These are phyloP conservation scores for Sphaeridia pumilis DNA, from an alignment of 2,888 invertebrate species.

Conservation along the genomic window DNA sequence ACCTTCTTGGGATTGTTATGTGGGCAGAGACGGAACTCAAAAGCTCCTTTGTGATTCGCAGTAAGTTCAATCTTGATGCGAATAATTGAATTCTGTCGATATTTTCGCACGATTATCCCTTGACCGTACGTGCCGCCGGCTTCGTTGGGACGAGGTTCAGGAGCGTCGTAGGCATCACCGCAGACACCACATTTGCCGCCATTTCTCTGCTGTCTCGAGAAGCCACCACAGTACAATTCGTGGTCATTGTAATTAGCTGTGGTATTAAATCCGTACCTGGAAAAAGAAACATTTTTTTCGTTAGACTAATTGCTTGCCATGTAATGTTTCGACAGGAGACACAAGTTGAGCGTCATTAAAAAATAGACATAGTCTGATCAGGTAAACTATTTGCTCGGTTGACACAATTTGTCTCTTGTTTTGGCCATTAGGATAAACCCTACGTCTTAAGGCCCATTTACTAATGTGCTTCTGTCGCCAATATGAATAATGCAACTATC, in stretches of 20 bases:
- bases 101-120: slow-evolving; percentile 67
- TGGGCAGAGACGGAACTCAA: slow-evolving; percentile 71
- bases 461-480: too few species aligned
- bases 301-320: neutral
- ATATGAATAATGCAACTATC: too few species aligned
- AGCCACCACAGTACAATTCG: slow-evolving; percentile 77
- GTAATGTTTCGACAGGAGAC: neutral
- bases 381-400: too few species aligned
- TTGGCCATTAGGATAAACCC: too few species aligned
- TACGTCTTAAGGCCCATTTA: too few species aligned
- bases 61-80: slow-evolving; percentile 71
- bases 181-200: slow-evolving; percentile 62
- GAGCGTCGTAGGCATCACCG: slow-evolving; percentile 20
- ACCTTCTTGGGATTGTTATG: slow-evolving; percentile 49
- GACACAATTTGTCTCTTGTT: too few species aligned
- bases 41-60: slow-evolving; percentile 60
- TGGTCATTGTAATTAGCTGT: slow-evolving; percentile 83
- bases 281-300: slow-evolving; percentile 6
- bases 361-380: too few species aligned
- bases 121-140: slow-evolving; percentile 68
- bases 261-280: slow-evolving; percentile 65
- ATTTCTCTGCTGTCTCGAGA: slow-evolving; percentile 71
- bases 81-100: slow-evolving; percentile 55
- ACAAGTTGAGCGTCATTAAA: neutral
- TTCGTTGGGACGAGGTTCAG: slow-evolving; percentile 53